Conservation (phyloP, 2,113 vertebrate genomes). For the Erythrolamprus reginae region DNA sequence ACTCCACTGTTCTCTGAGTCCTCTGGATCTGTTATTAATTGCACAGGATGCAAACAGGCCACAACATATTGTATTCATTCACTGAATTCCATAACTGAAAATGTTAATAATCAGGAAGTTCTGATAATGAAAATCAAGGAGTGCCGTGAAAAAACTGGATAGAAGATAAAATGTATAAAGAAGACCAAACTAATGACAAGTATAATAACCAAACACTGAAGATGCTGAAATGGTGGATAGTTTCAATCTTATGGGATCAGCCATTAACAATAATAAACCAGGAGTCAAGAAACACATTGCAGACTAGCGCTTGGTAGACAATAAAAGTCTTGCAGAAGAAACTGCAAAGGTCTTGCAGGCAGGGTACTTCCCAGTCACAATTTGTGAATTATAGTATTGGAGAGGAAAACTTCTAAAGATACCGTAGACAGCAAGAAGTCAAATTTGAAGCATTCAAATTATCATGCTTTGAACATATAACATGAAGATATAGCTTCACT, state of each 20-base stretch:
- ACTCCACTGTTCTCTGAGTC: too few species aligned
- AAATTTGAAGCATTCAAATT: not conserved
- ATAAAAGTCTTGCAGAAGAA: not conserved
- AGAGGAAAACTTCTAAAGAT: not conserved
- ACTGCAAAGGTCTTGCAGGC: not conserved
- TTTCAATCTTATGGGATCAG: not conserved
- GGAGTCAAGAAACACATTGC: not conserved
- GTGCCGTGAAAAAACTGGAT: not conserved
- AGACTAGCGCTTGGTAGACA: not conserved
- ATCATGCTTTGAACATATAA: not conserved
- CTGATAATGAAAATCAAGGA: not conserved
- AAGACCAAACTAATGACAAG: not conserved
- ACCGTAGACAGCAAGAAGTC: not conserved
- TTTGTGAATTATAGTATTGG: not conserved
- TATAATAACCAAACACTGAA: not conserved
- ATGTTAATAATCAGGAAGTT: not conserved
- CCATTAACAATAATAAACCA: not conserved
- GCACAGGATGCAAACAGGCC: too few species aligned
- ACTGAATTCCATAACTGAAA: not conserved
- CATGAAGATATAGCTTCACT: not conserved
- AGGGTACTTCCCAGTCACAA: not conserved
- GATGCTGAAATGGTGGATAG: not conserved
- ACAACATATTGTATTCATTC: not conserved
- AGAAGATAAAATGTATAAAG: not conserved
- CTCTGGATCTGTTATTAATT: too few species aligned